A percentile compares a stretch with the other conserved stretches of the same genome.
phyloP scores from a whole-genome alignment of 2,888 invertebrate genomes.

The Tigriopus californicus region DNA sequence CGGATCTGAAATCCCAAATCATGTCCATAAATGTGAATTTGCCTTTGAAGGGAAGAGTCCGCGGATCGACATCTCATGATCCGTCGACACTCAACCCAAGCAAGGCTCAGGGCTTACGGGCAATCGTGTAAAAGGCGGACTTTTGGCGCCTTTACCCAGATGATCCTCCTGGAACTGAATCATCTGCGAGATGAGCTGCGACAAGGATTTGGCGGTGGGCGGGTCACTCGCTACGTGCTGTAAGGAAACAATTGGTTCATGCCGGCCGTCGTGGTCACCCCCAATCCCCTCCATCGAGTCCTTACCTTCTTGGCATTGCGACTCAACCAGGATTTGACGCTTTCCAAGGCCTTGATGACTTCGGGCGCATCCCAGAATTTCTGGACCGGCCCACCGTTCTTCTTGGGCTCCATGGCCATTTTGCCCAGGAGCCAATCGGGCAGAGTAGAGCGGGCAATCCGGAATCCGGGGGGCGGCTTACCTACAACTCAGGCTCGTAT shows the following conservation, averaged over 20 bases:
- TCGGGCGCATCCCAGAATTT: conserved; percentile 13
- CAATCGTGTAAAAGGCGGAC: conserved; percentile 41
- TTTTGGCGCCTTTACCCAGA: conserved; percentile 75
- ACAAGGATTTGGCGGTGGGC: conserved; percentile 75
- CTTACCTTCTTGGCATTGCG: conserved; percentile 1
- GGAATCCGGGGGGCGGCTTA: no score
- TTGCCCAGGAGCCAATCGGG: no score
- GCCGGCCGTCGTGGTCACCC: no score
- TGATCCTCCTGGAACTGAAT: conserved; percentile 92
- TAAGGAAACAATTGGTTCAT: no score
- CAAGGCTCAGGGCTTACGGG: conserved; percentile 25
- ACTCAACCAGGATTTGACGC: conserved; percentile 3
- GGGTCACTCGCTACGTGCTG: conserved; percentile 83
- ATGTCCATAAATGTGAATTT: conserved; percentile 1
- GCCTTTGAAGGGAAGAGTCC: conserved; percentile 14
- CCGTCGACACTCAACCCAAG: no score
- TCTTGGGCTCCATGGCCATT: conserved; percentile 9
- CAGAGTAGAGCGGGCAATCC: no score
- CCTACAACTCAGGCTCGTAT: no score
- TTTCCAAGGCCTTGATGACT: conserved; percentile 1
- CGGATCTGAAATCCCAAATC: conserved; percentile 47
- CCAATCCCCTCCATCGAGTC: no score
- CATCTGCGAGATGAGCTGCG: conserved; percentile 64
- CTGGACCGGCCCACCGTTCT: background rate
- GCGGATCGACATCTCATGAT: background rate